Conservation (phyloP, 2,113 vertebrate species). For the Burhinus bistriatus region DNA sequence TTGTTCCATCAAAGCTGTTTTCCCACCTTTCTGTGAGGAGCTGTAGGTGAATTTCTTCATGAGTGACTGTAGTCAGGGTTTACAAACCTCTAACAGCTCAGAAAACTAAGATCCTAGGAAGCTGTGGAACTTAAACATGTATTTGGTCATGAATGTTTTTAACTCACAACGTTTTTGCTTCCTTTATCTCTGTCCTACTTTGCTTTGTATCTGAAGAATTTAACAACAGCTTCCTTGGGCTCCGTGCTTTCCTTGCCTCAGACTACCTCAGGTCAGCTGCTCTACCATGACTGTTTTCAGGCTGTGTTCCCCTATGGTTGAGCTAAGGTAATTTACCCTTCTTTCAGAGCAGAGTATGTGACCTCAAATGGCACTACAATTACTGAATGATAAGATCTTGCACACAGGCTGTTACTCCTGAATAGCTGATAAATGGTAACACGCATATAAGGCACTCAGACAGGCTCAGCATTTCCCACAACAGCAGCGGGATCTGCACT, state of each 20-base stretch:
- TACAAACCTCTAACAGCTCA: background rate
- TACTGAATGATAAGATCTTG: background rate
- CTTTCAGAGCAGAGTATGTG: background rate
- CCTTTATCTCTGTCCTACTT: background rate
- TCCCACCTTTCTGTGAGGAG: background rate
- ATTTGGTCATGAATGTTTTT: background rate
- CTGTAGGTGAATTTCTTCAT: background rate
- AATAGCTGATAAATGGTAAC: background rate
- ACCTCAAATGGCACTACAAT: background rate
- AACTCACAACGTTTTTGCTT: background rate
- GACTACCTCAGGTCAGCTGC: background rate
- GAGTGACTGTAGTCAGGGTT: background rate
- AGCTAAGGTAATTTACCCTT: background rate
- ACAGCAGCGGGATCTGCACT: background rate
- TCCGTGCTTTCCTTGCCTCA: background rate
- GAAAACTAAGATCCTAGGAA: background rate
- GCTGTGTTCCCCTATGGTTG: background rate
- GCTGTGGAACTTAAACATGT: background rate
- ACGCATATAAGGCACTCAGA: rapidly evolving
- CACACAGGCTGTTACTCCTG: background rate
- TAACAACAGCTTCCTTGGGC: background rate
- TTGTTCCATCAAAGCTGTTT: background rate
- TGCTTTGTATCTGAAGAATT: background rate
- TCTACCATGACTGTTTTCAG: background rate
- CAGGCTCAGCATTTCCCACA: background rate